Evolutionary conservation across 1,140 invertebrate genomes (phyloP).

Genomic region (Cydia strobilella): DNA sequence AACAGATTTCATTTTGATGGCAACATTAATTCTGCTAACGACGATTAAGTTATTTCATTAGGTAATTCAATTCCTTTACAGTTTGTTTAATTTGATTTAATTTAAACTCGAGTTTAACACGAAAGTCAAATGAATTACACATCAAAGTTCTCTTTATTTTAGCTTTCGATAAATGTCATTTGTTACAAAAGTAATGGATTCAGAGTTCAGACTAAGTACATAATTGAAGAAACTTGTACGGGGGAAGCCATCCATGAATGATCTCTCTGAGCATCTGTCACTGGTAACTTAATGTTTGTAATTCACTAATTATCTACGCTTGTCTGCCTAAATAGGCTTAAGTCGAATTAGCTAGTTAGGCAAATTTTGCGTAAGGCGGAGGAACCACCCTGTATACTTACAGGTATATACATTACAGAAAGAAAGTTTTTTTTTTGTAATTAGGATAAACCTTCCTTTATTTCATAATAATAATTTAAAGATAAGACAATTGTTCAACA

Average conservation of each 20-base stretch:
- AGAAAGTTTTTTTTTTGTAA: too few relatives aligned
- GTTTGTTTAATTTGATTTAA: background rate
- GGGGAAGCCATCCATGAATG: constrained; percentile 5
- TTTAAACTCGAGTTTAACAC: background rate
- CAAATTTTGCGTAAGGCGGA: background rate
- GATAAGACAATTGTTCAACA: too few relatives aligned
- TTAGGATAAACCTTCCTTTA: too few relatives aligned
- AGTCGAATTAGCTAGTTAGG: background rate
- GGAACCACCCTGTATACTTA: too few relatives aligned
- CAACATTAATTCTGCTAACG: background rate
- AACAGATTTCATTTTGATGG: too few relatives aligned
- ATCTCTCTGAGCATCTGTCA: constrained; percentile 24
- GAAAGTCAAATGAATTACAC: background rate
- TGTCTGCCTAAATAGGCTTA: constrained; percentile 7
- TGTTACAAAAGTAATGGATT: constrained; percentile 11
- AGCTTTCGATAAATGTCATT: constrained; percentile 19
- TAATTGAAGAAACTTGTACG: constrained; percentile 31
- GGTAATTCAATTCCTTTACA: background rate
- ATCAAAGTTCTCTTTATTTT: constrained; percentile 16
- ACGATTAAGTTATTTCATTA: background rate
- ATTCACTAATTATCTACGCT: constrained; percentile 15
- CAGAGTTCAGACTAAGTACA: constrained; percentile 17
- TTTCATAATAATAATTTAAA: too few relatives aligned
- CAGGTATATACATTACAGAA: too few relatives aligned
- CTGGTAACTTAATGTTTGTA: constrained; percentile 22